Evolutionary conservation across 30 jellyfish, hydroid and myxozoan genomes (phyloP).

Genomic region (Haliclystus octoradiatus): DNA sequence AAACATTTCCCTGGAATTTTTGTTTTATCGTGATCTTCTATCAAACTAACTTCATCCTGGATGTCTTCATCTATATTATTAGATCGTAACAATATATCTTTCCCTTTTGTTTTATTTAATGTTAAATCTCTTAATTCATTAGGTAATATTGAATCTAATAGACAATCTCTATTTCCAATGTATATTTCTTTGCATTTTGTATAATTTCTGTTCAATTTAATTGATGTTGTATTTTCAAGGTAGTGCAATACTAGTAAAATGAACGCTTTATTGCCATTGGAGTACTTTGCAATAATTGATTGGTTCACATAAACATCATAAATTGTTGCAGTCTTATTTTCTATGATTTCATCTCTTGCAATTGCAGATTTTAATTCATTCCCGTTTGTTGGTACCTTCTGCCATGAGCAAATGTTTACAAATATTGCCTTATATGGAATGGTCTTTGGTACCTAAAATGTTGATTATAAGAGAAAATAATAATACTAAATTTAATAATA

Average conservation of each 20-base stretch:
- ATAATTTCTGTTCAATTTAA: not conserved
- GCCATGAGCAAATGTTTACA: not conserved
- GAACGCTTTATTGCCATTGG: not conserved
- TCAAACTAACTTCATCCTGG: not conserved
- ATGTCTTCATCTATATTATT: not conserved
- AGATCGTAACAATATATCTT: not conserved
- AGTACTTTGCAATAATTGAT: not conserved
- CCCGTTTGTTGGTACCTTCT: too few species aligned
- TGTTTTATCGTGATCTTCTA: too few species aligned
- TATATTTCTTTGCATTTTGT: not conserved
- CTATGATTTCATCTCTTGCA: too few species aligned
- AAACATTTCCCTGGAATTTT: not conserved
- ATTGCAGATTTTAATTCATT: too few species aligned
- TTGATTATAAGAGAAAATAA: too few species aligned
- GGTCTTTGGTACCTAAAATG: not conserved
- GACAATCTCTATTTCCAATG: not conserved
- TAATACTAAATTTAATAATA: too few species aligned
- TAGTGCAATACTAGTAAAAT: too few species aligned
- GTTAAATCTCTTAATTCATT: not conserved
- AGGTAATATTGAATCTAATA: not conserved
- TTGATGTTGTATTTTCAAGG: not conserved
- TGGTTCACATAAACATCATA: not conserved
- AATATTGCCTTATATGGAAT: not conserved
- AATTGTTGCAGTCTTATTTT: not conserved
- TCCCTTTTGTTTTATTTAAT: not conserved